Base-by-base conservation (phyloP, 1,140 invertebrate species). In the Zaprionus vittiger region DNA sequence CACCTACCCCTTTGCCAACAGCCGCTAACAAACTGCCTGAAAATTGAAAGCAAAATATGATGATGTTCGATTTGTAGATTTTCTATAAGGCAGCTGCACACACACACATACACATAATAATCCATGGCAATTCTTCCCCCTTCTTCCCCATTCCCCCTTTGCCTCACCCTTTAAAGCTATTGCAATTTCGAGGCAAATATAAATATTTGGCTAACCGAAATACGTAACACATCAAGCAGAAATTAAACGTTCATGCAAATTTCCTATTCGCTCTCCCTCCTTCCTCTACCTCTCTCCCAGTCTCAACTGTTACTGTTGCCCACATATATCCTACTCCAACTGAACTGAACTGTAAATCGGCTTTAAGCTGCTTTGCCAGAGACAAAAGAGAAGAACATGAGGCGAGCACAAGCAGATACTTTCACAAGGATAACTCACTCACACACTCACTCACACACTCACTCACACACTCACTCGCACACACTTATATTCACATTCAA, bases 41-140 rank as follows among this genome's bases (percentile, higher is more conserved):
- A 89, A 83, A 79, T 87, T 79, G 81, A 81, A 81, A 77, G 69
- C 78, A 81, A 87, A 89, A 84, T 87, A 79, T 89, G 84, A 79
- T 72, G 84, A 84, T 87, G 84, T 89, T 87, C 84, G 84, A 87
- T 87, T 89, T 72, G 59, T 67, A 83, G 73, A 80, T 83, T 80
- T 79, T 69, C 65, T 52, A 72, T 69, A 38, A 70, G 55, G 44
- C 73, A 63, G 52, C 61, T 64, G 68, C 64, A 64, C 62, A 47
- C n/a, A 47, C 17, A 47, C 60, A 67, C 68, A 73, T 52, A 63
- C 70, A 70, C 55, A 20, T 37, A 5, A 38, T 38, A 15, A 17
- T 34, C 38, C 64, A 2, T 6, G 26, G 22, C 31, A 44, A 47
- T 5, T 12, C 2, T 14, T 28, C 26, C 9, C 17, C 9, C 12